Conservation (phyloP, 2,797 vertebrate species). For the Sebastes diploproa region DNA sequence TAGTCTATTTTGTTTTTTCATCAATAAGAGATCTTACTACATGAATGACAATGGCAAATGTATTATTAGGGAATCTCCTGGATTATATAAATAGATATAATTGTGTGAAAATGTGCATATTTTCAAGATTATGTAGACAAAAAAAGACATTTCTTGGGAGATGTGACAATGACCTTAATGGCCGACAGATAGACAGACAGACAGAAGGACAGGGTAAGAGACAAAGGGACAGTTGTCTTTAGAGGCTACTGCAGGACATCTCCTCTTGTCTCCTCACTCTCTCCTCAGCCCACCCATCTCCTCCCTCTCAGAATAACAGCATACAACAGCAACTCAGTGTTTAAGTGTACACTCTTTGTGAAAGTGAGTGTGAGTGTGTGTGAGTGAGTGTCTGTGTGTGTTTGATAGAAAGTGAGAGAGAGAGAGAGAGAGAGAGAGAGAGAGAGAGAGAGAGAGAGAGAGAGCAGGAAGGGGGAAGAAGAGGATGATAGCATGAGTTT, state of each 20-base stretch:
- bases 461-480: not conserved
- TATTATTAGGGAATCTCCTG: not conserved
- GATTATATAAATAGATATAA: not conserved
- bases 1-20: not conserved
- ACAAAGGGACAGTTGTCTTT: conserved; percentile 57
- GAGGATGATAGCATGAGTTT: conserved; percentile 39
- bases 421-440: not conserved
- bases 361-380: conserved; percentile 35
- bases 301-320: conserved; percentile 52
- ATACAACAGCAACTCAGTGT: conserved; percentile 65
- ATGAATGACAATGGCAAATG: not conserved
- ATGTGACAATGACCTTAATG: conserved; percentile 28
- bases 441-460: not conserved
- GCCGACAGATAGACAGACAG: conserved; percentile 19
- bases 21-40: not conserved
- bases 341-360: conserved; percentile 59
- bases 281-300: conserved; percentile 44
- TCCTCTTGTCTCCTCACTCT: conserved; percentile 47
- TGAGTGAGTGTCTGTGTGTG: not conserved
- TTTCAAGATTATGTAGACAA: not conserved
- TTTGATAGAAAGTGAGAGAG: not conserved
- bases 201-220: conserved; percentile 28
- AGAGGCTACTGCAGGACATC: conserved; percentile 53
- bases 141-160: not conserved
- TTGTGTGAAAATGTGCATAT: not conserved